Base-by-base conservation (phyloP, 2,888 invertebrate species). In the Anagyrus pseudococci region DNA sequence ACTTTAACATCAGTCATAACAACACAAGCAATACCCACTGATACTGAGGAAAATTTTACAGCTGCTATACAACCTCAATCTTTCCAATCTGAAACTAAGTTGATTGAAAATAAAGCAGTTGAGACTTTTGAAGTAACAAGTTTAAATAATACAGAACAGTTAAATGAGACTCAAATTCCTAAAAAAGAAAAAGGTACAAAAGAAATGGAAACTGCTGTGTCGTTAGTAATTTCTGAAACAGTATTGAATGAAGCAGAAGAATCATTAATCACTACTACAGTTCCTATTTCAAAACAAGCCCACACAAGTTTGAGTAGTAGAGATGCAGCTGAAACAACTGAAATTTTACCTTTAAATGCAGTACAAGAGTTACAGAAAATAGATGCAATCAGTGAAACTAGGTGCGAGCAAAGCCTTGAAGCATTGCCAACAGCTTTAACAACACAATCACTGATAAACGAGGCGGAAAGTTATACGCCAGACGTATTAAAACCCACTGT, bases 281-380 rank as follows among this genome's bases (percentile, higher is more conserved):
- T 70, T 23, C 82, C 81, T 2, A 70, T 67, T 20, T 69, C 70
- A 25, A 73, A 70, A 49, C 71, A 65, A 20, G 82, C 81, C n/a
- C 67, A 72, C 43, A 63, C 76, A 2, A 74, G 72, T 52, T 62
- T 82, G 41, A 70, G 68, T 37, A 75, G 75, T 7, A 72, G 77
- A 64, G 78, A 79, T 66, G 73, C 80, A 10, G 81, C 82, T n/a
- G 69, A 81, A 64, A 77, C 73, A 17, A 74, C 70, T 19, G 79
- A 80, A 69, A 67, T 77, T 3, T 58, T 74, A 29, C 69, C 75
- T 4, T 68, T 77, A 63, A 64, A 69, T 4, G 73, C 66, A 52
- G 69, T 73, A 4, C 69, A 70, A 37, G 70, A 74, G 2, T 60
- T 79, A 1, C 43, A 67, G 2, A 70, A 73, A 49, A 47, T 48